These are phyloP conservation scores for Eulemur macaco DNA, from an alignment of 2,113 vertebrate species.

Conservation along the genomic window DNA sequence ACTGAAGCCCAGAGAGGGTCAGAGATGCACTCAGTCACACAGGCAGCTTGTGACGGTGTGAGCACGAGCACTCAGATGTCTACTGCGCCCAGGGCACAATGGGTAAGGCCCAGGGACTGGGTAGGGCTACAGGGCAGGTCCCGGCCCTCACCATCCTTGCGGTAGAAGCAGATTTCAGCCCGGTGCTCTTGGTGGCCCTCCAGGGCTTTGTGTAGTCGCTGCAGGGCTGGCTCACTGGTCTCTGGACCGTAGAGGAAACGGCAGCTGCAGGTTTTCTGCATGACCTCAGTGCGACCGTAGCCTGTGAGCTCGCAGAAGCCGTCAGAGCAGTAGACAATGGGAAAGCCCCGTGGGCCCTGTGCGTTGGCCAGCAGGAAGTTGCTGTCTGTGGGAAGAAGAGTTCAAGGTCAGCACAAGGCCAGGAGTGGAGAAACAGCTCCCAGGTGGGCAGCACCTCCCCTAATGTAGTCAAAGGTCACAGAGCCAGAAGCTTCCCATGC, in stretches of 20 bases:
- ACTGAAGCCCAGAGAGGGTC: not conserved
- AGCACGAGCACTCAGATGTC: not conserved
- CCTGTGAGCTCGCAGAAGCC: constrained; percentile 97
- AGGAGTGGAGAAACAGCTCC: not conserved
- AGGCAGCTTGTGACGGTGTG: not conserved
- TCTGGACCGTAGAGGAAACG: constrained; percentile 93
- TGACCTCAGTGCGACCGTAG: constrained; percentile 94
- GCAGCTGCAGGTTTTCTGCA: constrained; percentile 97
- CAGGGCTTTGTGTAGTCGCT: constrained; percentile 92
- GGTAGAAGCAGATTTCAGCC: constrained; percentile 94
- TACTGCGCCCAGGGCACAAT: not conserved
- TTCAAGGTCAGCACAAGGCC: constrained; percentile 43
- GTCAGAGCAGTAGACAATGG: constrained; percentile 97
- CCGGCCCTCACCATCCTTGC: constrained; percentile 90
- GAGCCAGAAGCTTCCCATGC: not conserved
- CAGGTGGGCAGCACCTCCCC: not conserved
- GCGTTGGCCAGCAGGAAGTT: constrained; percentile 98
- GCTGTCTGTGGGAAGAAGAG: constrained; percentile 88
- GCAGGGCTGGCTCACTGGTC: constrained; percentile 90
- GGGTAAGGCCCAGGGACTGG: not conserved
- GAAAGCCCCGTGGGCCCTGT: constrained; percentile 92
- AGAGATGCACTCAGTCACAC: not conserved
- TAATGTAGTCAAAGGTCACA: not conserved
- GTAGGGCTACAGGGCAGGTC: not conserved
- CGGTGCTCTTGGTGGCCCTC: constrained; percentile 94